Evolutionary conservation across 2,113 vertebrate genomes (phyloP).

Genomic region (Peromyscus polionotus): DNA sequence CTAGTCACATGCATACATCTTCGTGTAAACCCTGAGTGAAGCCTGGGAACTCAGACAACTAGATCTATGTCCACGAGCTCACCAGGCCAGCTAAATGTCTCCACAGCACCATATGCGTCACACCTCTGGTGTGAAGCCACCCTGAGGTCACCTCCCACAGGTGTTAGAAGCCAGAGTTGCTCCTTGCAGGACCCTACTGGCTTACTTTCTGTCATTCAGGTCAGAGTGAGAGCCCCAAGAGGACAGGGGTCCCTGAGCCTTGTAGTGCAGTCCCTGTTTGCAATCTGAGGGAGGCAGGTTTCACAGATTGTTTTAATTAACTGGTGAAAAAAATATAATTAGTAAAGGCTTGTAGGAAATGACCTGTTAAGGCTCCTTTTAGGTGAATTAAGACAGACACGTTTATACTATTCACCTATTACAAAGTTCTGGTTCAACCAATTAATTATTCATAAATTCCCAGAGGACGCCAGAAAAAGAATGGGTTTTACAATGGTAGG

Average conservation of each 20-base stretch:
- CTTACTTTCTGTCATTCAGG: background rate
- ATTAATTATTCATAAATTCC: constrained; percentile 37
- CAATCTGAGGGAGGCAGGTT: background rate
- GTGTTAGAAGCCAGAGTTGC: background rate
- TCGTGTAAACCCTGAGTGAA: background rate
- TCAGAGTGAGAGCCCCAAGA: background rate
- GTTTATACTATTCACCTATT: constrained; percentile 16
- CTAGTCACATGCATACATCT: background rate
- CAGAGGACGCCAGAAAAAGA: background rate
- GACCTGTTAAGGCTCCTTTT: constrained; percentile 22
- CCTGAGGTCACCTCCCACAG: background rate
- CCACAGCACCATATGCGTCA: background rate
- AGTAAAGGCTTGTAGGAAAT: constrained; percentile 45
- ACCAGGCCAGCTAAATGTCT: background rate
- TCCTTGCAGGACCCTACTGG: background rate
- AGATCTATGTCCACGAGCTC: too few relatives aligned
- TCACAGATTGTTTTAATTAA: constrained; percentile 19
- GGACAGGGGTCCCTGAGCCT: background rate
- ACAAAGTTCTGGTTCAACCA: constrained; percentile 20
- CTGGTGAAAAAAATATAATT: constrained; percentile 16
- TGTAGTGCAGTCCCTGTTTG: background rate
- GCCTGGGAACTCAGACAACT: background rate
- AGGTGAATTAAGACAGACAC: constrained; percentile 46
- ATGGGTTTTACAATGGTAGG: background rate
- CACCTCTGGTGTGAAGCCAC: background rate